Conservation (phyloP, 2,888 invertebrate genomes). For the Pheosia gnoma region DNA sequence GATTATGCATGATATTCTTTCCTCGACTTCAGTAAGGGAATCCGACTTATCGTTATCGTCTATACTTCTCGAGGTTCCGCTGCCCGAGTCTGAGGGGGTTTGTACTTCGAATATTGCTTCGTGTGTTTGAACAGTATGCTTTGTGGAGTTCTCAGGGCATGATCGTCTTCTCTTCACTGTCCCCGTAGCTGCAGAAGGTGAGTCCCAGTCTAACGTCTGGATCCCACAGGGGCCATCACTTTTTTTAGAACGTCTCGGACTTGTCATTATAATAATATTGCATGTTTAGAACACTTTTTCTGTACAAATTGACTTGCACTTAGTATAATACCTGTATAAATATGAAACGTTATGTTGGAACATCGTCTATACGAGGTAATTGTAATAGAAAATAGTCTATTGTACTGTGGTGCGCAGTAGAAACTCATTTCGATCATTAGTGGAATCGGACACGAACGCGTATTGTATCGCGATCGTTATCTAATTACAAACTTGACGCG, state of each 20-base stretch:
- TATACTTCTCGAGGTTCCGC: slow-evolving; percentile 69
- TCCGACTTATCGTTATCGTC: slow-evolving; percentile 68
- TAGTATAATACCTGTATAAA: neutral
- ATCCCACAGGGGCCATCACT: slow-evolving; percentile 67
- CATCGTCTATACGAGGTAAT: slow-evolving; percentile 51
- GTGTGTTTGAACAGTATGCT: slow-evolving; percentile 46
- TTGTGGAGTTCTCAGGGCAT: slow-evolving; percentile 67
- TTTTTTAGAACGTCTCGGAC: slow-evolving; percentile 79
- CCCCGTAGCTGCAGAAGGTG: slow-evolving; percentile 87
- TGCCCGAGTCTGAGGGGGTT: slow-evolving; percentile 75
- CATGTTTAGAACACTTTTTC: slow-evolving; percentile 57
- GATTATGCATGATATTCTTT: slow-evolving; percentile 78
- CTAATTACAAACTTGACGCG: slow-evolving; percentile 76
- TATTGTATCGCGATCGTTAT: slow-evolving; percentile 69
- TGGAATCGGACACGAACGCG: slow-evolving; percentile 68
- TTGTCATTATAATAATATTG: slow-evolving; percentile 75
- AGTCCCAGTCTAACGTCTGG: slow-evolving; percentile 87
- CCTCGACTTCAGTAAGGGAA: slow-evolving; percentile 72
- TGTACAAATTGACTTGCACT: slow-evolving; percentile 10
- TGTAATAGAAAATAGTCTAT: slow-evolving; percentile 34
- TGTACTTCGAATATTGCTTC: slow-evolving; percentile 69
- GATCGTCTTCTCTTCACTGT: slow-evolving; percentile 88
- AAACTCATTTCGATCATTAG: slow-evolving; percentile 56
- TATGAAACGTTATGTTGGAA: slow-evolving; percentile 46
- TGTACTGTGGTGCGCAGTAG: slow-evolving; percentile 26